phyloP scores from a whole-genome alignment of 2,797 vertebrate genomes.

The Syndactyla subalaris region DNA sequence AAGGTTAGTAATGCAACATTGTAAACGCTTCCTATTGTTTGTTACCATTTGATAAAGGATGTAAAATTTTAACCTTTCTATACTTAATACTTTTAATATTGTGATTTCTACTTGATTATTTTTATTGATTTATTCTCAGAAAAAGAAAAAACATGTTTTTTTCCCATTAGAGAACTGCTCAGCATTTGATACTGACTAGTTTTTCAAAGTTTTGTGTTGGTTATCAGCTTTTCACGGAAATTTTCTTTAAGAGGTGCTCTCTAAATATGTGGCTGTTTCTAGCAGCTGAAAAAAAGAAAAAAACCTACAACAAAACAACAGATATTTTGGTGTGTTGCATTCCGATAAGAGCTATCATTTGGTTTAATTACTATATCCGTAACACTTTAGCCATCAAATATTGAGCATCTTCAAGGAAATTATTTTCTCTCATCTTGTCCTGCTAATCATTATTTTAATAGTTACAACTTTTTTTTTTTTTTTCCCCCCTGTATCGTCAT shows the following conservation, averaged over 20 bases:
- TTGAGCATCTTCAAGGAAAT: slow-evolving; percentile 21
- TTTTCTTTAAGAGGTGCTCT: neutral
- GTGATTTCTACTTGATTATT: neutral
- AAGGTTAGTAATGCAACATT: neutral
- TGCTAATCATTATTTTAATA: slow-evolving; percentile 20
- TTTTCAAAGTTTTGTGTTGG: neutral
- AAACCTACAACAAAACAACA: neutral
- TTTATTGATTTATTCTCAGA: neutral
- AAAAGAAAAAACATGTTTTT: neutral
- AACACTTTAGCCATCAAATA: slow-evolving; percentile 33
- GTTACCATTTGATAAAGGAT: neutral
- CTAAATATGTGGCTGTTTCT: neutral
- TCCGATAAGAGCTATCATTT: neutral
- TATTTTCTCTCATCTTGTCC: slow-evolving; percentile 13
- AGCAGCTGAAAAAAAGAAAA: neutral
- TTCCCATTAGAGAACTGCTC: neutral
- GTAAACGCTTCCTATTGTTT: neutral
- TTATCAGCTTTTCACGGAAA: neutral
- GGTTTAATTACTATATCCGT: neutral
- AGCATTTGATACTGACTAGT: neutral
- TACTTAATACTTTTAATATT: neutral
- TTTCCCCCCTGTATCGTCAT: neutral
- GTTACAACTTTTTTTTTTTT: neutral
- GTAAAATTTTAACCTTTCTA: neutral
- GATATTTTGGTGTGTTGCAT: neutral